phyloP scores from a whole-genome alignment of 2,113 vertebrate genomes.

The Chunga burmeisteri region DNA sequence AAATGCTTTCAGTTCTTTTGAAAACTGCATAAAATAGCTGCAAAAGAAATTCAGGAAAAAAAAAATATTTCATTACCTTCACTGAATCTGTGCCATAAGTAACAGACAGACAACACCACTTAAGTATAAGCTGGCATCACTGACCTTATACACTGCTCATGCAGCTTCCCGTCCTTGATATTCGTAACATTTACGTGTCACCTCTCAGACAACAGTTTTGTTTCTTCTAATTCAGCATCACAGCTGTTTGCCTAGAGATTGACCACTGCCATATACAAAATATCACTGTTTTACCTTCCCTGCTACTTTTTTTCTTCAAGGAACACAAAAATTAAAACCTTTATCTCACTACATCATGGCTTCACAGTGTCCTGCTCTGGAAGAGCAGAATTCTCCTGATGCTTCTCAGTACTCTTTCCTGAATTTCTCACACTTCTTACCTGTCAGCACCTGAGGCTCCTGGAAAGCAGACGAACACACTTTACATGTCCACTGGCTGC shows the following conservation, averaged over 20 bases:
- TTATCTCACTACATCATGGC: neutral
- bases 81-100: neutral
- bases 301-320: neutral
- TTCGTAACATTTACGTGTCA: neutral
- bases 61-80: neutral
- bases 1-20: neutral
- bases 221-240: neutral
- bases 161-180: neutral
- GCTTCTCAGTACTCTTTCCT: neutral
- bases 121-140: neutral
- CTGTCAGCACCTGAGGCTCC: slow-evolving; percentile 79
- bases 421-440: slow-evolving; percentile 50
- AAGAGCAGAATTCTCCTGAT: neutral
- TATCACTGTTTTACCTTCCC: neutral
- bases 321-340: neutral
- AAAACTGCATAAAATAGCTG: neutral
- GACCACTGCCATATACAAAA: neutral
- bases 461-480: slow-evolving; percentile 75
- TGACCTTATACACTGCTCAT: neutral
- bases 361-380: neutral
- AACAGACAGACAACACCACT: neutral
- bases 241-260: neutral
- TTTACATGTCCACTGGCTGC: slow-evolving; percentile 77
- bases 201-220: neutral
- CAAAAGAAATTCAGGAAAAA: neutral